Percentiles rank a stretch among this genome's conserved stretches.
Evolutionary conservation across 1,140 invertebrate species (phyloP).

Genomic region (Panagrolaimus sp.): DNA sequence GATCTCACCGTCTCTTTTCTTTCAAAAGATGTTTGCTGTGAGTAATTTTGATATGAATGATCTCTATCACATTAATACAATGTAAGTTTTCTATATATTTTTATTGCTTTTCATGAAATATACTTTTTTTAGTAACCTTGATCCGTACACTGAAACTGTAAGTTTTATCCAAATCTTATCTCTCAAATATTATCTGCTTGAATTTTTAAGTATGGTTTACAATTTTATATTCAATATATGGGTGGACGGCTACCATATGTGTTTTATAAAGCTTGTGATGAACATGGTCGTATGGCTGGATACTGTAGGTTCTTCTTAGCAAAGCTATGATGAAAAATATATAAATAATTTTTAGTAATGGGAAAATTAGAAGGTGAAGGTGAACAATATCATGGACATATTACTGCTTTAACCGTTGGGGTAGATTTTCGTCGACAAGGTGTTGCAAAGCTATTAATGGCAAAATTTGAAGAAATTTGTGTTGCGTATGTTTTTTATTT

Average conservation of each 20-base stretch:
- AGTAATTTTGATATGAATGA: conserved; percentile 20
- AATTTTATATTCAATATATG: conserved; percentile 94
- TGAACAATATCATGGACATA: conserved; percentile 97
- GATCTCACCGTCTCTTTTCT: no score
- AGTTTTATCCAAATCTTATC: conserved; percentile 62
- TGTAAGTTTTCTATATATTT: conserved; percentile 30
- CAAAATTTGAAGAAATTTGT: conserved; percentile 84
- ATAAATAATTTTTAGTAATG: conserved; percentile 36
- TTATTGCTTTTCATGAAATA: background rate
- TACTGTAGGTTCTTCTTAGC: conserved; percentile 76
- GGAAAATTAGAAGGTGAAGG: conserved; percentile 75
- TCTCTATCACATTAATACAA: conserved; percentile 34
- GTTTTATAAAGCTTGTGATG: conserved; percentile 90
- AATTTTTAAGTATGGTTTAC: conserved; percentile 74
- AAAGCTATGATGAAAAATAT: background rate
- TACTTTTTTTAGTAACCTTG: conserved; percentile 72
- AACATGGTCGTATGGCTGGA: conserved; percentile 90
- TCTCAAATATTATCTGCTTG: conserved; percentile 1
- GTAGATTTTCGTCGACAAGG: conserved; percentile 84
- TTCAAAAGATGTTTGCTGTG: no score
- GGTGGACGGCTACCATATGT: conserved; percentile 94
- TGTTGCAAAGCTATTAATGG: conserved; percentile 85
- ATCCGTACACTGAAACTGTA: conserved; percentile 89
- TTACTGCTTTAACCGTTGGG: conserved; percentile 92
- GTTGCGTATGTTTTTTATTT: conserved; percentile 69